These are phyloP conservation scores for Drosophila buzzatii DNA, from an alignment of 2,888 invertebrate species.

Conservation along the genomic window DNA sequence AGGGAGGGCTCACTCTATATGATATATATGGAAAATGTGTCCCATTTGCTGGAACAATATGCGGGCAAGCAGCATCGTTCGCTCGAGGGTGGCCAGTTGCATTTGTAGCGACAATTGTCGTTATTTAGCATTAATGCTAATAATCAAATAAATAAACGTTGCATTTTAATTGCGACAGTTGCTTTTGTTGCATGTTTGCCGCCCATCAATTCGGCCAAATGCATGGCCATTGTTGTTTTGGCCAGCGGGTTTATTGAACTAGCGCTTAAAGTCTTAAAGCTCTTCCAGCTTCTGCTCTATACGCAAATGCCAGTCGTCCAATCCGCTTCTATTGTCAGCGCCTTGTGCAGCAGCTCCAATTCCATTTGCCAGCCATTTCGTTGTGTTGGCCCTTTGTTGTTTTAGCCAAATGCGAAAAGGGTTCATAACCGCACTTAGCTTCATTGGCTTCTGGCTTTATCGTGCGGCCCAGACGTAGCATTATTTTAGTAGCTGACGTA, in stretches of 20 bases:
- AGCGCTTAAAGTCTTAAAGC: conserved; percentile 52
- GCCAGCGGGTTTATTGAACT: conserved; percentile 66
- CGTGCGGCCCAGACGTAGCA: conserved; percentile 68
- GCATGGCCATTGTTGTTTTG: conserved; percentile 20
- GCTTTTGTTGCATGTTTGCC: conserved; percentile 63
- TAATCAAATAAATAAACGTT: conserved; percentile 58
- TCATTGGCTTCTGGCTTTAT: conserved; percentile 73
- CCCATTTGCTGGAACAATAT: conserved; percentile 33
- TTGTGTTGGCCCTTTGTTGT: conserved; percentile 57
- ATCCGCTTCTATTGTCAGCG: conserved; percentile 14
- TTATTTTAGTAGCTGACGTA: conserved; percentile 55
- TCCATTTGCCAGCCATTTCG: conserved; percentile 37
- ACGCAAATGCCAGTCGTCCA: conserved; percentile 40
- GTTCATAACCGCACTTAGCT: conserved; percentile 80
- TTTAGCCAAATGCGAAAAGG: conserved; percentile 75
- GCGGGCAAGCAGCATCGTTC: conserved; percentile 39
- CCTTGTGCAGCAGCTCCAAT: conserved; percentile 16
- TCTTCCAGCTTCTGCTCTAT: conserved; percentile 30
- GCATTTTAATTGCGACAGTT: conserved; percentile 58
- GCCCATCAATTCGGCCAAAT: conserved; percentile 57
- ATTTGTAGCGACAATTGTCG: conserved; percentile 53
- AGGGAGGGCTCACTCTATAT: not conserved
- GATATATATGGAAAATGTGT: conserved; percentile 8
- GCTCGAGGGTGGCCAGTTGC: conserved; percentile 16
- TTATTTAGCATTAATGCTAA: conserved; percentile 64